Evolutionary conservation across 2,797 vertebrate genomes (phyloP).

Genomic region (Pampus argenteus): DNA sequence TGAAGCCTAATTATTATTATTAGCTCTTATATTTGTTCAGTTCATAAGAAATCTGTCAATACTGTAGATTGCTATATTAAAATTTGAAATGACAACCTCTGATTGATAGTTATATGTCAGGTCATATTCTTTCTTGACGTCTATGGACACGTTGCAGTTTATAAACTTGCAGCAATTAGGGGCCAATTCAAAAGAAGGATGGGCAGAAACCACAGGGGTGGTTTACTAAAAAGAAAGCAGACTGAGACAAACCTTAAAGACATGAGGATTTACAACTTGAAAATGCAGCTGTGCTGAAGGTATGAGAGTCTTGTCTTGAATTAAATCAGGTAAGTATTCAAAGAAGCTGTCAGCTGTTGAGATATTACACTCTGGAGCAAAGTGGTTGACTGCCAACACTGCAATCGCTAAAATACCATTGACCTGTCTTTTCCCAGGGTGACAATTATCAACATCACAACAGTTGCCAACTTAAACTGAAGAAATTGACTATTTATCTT

Average conservation of each 20-base stretch:
- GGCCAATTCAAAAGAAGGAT: constrained; percentile 32
- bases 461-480: constrained; percentile 21
- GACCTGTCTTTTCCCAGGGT: not conserved
- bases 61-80: constrained; percentile 25
- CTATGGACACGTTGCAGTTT: constrained; percentile 40
- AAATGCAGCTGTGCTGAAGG: constrained; percentile 21
- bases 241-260: constrained; percentile 48
- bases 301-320: constrained; percentile 13
- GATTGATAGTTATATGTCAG: constrained; percentile 31
- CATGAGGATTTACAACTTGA: constrained; percentile 48
- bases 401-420: not conserved
- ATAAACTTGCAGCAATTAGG: constrained; percentile 48
- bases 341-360: constrained; percentile 15
- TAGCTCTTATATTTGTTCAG: constrained; percentile 41
- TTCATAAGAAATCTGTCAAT: constrained; percentile 30
- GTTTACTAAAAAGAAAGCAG: constrained; percentile 50
- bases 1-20: constrained; percentile 55
- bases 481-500: constrained; percentile 21
- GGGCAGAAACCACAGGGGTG: constrained; percentile 32
- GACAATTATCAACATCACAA: constrained; percentile 9
- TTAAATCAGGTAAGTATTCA: constrained; percentile 23
- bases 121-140: constrained; percentile 12
- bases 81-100: constrained; percentile 27
- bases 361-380: not conserved
- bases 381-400: not conserved